phyloP scores from a whole-genome alignment of 1,140 invertebrate species.

The Ooceraea biroi region DNA sequence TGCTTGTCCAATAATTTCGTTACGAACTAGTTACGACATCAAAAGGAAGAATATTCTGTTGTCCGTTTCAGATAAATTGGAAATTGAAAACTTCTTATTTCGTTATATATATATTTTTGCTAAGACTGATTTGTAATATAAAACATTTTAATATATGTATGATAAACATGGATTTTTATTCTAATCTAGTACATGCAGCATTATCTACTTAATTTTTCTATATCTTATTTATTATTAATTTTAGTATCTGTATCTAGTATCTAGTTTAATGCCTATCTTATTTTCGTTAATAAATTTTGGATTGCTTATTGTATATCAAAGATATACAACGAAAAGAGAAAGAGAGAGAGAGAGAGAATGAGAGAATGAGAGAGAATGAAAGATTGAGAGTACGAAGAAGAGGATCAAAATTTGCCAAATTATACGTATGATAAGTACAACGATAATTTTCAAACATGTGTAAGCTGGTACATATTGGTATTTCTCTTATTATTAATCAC shows the following conservation, averaged over 20 bases:
- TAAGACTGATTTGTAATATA: slow-evolving; percentile 37
- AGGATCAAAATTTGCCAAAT: background rate
- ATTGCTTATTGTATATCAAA: background rate
- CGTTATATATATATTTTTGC: background rate
- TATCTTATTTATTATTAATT: slow-evolving; percentile 5
- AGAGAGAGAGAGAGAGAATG: too few species aligned
- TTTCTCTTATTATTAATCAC: slow-evolving; percentile 53
- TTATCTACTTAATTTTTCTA: background rate
- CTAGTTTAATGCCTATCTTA: background rate
- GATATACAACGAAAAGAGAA: too few species aligned
- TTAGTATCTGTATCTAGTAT: background rate
- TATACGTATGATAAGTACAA: slow-evolving; percentile 52
- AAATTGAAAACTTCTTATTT: background rate
- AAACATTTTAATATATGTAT: too few species aligned
- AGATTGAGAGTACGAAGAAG: too few species aligned
- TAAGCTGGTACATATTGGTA: slow-evolving; percentile 34
- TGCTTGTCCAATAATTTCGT: background rate
- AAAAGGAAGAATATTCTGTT: slow-evolving; percentile 1
- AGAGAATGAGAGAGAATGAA: too few species aligned
- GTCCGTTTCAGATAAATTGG: background rate
- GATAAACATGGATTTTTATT: background rate
- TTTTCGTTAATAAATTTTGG: slow-evolving; percentile 3
- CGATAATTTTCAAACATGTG: background rate
- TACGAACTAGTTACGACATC: background rate
- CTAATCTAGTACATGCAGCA: background rate